These are phyloP conservation scores for Cyprinodon brontotheroides DNA, from an alignment of 2,113 vertebrate genomes.

Conservation along the genomic window DNA sequence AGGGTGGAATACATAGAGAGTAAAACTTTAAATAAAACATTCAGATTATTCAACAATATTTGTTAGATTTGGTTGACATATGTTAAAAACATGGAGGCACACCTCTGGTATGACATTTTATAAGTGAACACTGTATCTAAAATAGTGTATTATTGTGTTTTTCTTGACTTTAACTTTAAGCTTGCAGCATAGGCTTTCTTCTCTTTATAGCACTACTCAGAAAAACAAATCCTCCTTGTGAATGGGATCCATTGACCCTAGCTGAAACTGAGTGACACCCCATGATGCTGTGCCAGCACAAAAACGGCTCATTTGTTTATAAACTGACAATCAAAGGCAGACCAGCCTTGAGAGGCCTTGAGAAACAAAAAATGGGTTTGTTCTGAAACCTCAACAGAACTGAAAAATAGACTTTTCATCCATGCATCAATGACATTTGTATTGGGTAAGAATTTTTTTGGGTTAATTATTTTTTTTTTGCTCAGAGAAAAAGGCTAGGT, in stretches of 20 bases:
- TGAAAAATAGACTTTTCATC: constrained; percentile 28
- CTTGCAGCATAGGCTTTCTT: constrained; percentile 57
- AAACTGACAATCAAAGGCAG: constrained; percentile 65
- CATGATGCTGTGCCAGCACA: constrained; percentile 45
- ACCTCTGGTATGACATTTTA: not conserved
- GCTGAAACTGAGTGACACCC: constrained; percentile 61
- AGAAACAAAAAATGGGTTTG: constrained; percentile 41
- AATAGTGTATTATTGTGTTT: constrained; percentile 7
- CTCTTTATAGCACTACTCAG: constrained; percentile 39
- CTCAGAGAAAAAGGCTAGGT: too few relatives aligned
- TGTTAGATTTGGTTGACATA: constrained; percentile 5
- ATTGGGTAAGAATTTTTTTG: not conserved
- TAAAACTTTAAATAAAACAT: constrained; percentile 29
- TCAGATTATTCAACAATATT: not conserved
- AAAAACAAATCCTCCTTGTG: constrained; percentile 34
- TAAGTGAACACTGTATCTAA: constrained; percentile 12
- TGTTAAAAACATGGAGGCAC: not conserved
- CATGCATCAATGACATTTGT: constrained; percentile 20
- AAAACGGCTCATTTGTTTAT: constrained; percentile 67
- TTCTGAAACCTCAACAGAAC: constrained; percentile 34
- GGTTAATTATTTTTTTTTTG: not conserved
- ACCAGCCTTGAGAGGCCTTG: constrained; percentile 14
- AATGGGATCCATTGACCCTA: constrained; percentile 68
- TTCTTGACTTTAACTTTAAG: constrained; percentile 34
- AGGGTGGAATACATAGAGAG: not conserved